A percentile compares a stretch with the other conserved stretches of the same genome.
These are phyloP conservation scores for Rhagonycha fulva DNA, from an alignment of 2,888 invertebrate species.

Conservation along the genomic window DNA sequence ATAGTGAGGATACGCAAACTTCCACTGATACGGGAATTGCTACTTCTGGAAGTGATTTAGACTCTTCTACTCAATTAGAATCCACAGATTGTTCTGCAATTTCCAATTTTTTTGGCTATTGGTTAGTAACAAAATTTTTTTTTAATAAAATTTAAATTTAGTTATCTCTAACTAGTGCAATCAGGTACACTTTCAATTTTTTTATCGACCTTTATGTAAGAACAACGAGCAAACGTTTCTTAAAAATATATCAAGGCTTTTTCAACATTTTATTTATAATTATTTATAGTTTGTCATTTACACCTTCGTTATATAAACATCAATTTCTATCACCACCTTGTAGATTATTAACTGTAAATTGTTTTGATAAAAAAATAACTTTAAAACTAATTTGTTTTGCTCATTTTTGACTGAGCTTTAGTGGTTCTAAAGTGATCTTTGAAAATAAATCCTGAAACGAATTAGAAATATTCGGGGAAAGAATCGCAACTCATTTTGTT, in stretches of 20 bases:
- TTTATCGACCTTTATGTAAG: neutral
- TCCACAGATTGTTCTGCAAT: slow-evolving; percentile 54
- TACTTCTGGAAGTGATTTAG: slow-evolving; percentile 47
- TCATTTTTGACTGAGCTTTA: neutral
- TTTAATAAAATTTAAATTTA: neutral
- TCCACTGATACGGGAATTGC: slow-evolving; percentile 52
- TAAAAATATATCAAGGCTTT: slow-evolving; percentile 1
- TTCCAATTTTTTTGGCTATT: slow-evolving; percentile 55
- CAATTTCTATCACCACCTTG: neutral
- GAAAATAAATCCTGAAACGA: too few species aligned
- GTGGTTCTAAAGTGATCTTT: neutral
- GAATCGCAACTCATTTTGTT: too few species aligned
- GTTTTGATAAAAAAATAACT: neutral
- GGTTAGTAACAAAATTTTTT: slow-evolving; percentile 43
- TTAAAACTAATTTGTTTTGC: neutral
- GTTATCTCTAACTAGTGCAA: neutral
- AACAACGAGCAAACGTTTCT: neutral
- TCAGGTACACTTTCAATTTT: neutral
- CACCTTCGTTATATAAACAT: neutral
- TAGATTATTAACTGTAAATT: neutral
- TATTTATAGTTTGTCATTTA: neutral
- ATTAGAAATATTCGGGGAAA: too few species aligned
- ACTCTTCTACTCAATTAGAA: slow-evolving; percentile 38
- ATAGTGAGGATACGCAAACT: slow-evolving; percentile 35
- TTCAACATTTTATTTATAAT: neutral